Base-by-base conservation (phyloP, 2,797 vertebrate genomes). In the Enoplosus armatus region DNA sequence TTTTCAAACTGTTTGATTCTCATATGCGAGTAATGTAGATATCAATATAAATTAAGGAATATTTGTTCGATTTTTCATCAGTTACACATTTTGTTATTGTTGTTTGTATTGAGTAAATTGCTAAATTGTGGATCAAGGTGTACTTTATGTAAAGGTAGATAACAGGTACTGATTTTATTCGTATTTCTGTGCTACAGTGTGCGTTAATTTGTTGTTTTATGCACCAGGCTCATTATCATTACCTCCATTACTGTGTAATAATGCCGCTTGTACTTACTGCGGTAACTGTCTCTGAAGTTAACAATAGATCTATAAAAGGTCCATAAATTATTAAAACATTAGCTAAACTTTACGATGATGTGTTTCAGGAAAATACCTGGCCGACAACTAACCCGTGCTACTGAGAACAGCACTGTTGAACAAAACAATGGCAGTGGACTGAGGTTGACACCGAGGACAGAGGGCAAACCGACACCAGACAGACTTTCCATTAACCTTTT, bases 291-390 rank as follows among this genome's bases (percentile, higher is more conserved):
- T 54, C 10, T 54, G 20, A 54, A 20, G 8, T 67, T 22, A 37
- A 53, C 18, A 33, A 2, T 9, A 60, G 3, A 29, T 16, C 27
- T n/a, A 5, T 37, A 26, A 59, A 27, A 12, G 18, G 33, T 10
- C 20, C 16, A 53, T 37, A 61, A 31, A 54, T 65, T 3, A 66
- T 22, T 18, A 2, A 54, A 35, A 62, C 15, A 12, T 63, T 65
- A 29, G 22, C 11, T 47, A 22, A 74, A n/a, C 9, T 2, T 74
- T 55, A 63, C 5, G 0, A 71, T 67, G 27, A 0, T 69, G 20
- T 35, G 0, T 94, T 96, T 60, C 70, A 99, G 98, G 98, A 92
- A 99, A 99, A 89, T 99, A 99, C 89, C 93, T 99, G 95, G 97
- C 97, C 0, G 98, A 99, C 94, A 97, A 97, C 94, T 99, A 95